Conservation (phyloP, 2,113 vertebrate species). For the Passer domesticus region DNA sequence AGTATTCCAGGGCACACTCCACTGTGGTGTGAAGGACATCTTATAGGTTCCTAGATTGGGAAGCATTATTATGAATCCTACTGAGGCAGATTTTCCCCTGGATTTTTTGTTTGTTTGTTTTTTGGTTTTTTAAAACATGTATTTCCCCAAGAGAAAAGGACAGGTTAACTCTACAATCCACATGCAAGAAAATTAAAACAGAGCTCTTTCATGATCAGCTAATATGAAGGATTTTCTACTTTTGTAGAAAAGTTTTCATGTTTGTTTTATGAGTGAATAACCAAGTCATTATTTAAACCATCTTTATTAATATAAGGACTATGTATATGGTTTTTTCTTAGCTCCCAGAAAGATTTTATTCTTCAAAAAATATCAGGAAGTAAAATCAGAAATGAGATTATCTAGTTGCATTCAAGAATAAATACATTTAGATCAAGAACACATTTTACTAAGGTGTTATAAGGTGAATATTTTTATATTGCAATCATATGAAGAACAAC, state of each 20-base stretch:
- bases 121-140: not conserved
- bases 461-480: not conserved
- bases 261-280: not conserved
- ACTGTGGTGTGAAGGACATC: not conserved
- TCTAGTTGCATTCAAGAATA: not conserved
- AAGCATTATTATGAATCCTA: not conserved
- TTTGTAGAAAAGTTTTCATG: no score
- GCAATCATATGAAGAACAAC: not conserved
- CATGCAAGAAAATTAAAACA: not conserved
- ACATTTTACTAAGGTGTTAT: not conserved
- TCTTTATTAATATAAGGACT: not conserved
- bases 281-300: not conserved
- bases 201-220: not conserved
- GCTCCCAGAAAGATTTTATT: not conserved
- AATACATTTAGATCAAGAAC: not conserved
- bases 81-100: not conserved
- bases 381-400: not conserved
- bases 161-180: not conserved
- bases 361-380: not conserved
- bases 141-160: not conserved
- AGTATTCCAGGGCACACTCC: not conserved
- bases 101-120: fast-evolving
- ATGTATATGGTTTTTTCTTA: not conserved
- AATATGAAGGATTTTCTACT: not conserved
- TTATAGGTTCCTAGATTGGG: not conserved